Conservation (phyloP, 2,797 vertebrate genomes). For the Potorous gilbertii region DNA sequence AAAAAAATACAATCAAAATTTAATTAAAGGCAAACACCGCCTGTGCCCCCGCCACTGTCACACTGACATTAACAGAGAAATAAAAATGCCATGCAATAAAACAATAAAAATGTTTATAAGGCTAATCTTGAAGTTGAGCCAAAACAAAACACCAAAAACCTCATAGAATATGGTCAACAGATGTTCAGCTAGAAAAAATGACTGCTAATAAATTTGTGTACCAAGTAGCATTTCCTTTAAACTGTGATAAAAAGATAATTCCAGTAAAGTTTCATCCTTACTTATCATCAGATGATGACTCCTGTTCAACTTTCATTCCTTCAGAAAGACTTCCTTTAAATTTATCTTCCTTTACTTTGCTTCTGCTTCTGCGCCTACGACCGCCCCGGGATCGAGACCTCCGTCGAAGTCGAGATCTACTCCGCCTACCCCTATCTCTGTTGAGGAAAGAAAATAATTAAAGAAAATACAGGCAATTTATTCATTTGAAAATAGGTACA, state of each 20-base stretch:
- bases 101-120: neutral
- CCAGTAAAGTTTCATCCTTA: slow-evolving; percentile 82
- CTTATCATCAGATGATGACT: slow-evolving; percentile 96
- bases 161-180: neutral
- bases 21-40: neutral
- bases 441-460: slow-evolving; percentile 66
- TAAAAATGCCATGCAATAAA: neutral
- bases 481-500: slow-evolving; percentile 8
- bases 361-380: slow-evolving; percentile 90
- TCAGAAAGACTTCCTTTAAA: slow-evolving; percentile 99
- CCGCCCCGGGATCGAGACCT: slow-evolving; percentile 93
- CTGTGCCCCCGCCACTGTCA: neutral
- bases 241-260: neutral
- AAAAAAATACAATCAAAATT: neutral
- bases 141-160: neutral
- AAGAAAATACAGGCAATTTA: neutral
- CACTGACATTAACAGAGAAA: neutral
- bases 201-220: slow-evolving; percentile 20
- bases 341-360: slow-evolving; percentile 96
- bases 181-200: neutral
- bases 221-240: neutral
- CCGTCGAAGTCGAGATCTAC: slow-evolving; percentile 89
- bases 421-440: slow-evolving; percentile 91
- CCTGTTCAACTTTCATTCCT: slow-evolving; percentile 97
- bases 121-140: neutral